Percentiles rank a stretch among this genome's conserved stretches.
phyloP scores from a whole-genome alignment of 1,140 invertebrate genomes.

The Eurosta solidaginis region DNA sequence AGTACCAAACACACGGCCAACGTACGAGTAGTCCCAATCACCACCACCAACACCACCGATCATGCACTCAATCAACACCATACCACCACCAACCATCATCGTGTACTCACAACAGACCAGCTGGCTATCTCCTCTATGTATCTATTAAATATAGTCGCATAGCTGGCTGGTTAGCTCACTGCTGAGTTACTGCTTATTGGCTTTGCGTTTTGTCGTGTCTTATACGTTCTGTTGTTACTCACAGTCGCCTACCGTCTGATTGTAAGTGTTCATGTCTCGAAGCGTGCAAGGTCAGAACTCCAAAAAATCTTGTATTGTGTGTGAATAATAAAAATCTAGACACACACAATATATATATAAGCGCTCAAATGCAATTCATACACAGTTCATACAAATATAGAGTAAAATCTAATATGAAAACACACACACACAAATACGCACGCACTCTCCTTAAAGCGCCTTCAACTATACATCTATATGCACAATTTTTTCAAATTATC shows the following conservation, averaged over 20 bases:
- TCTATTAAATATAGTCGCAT: too few relatives aligned
- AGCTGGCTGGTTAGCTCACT: neutral
- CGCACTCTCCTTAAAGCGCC: too few relatives aligned
- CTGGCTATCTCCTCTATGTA: neutral
- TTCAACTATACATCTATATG: too few relatives aligned
- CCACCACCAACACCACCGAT: neutral
- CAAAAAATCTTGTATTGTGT: constrained; percentile 3
- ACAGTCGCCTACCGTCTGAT: constrained; percentile 29
- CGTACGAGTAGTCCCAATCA: neutral
- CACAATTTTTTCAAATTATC: neutral
- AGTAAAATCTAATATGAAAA: neutral
- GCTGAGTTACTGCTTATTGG: neutral
- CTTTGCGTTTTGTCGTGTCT: neutral
- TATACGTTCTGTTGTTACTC: constrained; percentile 14
- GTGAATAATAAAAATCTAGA: neutral
- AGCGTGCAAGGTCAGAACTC: constrained; percentile 33
- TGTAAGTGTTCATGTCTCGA: neutral
- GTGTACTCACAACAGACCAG: neutral
- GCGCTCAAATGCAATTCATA: neutral
- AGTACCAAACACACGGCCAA: neutral
- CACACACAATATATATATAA: neutral
- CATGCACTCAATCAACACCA: neutral
- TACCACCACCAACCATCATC: neutral
- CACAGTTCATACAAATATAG: neutral
- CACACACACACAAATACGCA: neutral